Evolutionary conservation across 2,888 invertebrate species (phyloP), one percentile per base, ranked within the genome.

Genomic region (Spodoptera picta): DNA sequence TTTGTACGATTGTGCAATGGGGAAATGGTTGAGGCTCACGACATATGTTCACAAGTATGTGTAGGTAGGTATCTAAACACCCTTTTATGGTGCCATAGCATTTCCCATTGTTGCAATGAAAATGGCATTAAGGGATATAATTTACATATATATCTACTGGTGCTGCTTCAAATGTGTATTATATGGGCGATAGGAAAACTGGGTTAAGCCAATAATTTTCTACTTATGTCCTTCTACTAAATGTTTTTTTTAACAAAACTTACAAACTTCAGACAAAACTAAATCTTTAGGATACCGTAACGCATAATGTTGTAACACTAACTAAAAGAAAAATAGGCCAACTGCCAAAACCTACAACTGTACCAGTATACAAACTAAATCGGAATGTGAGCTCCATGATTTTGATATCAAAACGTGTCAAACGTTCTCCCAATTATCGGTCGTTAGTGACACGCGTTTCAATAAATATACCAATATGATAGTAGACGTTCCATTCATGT

Each of bases 51-150:
- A 36, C 36, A 36, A 9, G 36, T 36, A 36, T 61, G 49, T 31
- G 14, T 50, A 11, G 23, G 10, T 10, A 27, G 4, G 36, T 65
- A 65, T 59, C 9, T 43, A 44, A 72, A 46, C 41, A 55, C n/a
- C 52, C 44, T 57, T 47, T 48, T 57, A 53, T 58, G 43, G 27
- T 24, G 10, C 27, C 14, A 36, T 27, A 50, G 19, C 50, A 60
- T 60, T 54, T 47, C 46, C 31, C 43, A 48, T 57, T 51, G 56
- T 57, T 63, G 54, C 54, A 69, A 74, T 60, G 60, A 65, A 63
- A 69, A 74, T 53, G 31, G 12, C 46, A 60, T 62, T 55, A 65
- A 44, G 9, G 14, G 14, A 48, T 48, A 46, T 60, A 46, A 54
- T 46, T 43, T 45, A 46, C 52, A 59, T 57, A 54, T 47, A 45